A percentile compares a stretch with the other conserved stretches of the same genome.
phyloP scores from a whole-genome alignment of 2,797 vertebrate genomes.

The Halcyon leucocephala region DNA sequence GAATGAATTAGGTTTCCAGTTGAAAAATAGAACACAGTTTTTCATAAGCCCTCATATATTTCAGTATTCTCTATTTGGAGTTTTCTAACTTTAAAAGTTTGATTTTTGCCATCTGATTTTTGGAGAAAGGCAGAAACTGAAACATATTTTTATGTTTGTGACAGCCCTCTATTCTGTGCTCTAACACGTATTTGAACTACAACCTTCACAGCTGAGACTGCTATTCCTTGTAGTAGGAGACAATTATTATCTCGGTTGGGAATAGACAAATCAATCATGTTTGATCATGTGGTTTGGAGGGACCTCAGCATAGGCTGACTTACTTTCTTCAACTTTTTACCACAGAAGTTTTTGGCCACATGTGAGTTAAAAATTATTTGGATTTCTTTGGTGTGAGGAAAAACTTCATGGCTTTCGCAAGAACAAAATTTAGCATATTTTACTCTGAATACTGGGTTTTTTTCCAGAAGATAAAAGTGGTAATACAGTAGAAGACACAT shows the following conservation, averaged over 20 bases:
- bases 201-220: slow-evolving; percentile 35
- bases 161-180: slow-evolving; percentile 13
- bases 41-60: background rate
- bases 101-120: slow-evolving; percentile 21
- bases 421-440: background rate
- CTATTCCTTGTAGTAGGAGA: background rate
- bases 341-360: background rate
- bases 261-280: background rate
- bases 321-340: background rate
- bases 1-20: background rate
- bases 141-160: background rate
- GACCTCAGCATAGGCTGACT: background rate
- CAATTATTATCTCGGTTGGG: slow-evolving; percentile 39
- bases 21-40: background rate
- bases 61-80: background rate
- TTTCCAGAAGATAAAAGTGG: background rate
- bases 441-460: background rate
- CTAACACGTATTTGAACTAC: slow-evolving; percentile 45
- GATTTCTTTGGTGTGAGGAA: background rate
- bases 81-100: slow-evolving; percentile 15
- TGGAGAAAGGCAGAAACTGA: background rate
- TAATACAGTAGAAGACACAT: background rate
- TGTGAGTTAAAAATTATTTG: background rate
- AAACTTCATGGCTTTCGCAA: background rate
- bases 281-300: slow-evolving; percentile 25